Percentiles rank a stretch among this genome's conserved stretches.
These are phyloP conservation scores for Sarcophaga subvicina DNA, from an alignment of 2,888 invertebrate species.

Conservation along the genomic window DNA sequence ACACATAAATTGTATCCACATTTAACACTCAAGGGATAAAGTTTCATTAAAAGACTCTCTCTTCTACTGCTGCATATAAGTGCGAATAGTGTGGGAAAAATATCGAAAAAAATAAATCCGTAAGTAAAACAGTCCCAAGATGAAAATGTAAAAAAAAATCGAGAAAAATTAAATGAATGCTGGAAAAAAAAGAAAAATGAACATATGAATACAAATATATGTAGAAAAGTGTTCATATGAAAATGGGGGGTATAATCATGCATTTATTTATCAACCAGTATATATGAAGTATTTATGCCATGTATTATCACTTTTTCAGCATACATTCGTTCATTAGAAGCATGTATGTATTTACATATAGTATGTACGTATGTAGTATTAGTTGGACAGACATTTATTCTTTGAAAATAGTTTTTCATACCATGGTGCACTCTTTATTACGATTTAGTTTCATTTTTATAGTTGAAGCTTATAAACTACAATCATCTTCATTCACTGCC, in stretches of 20 bases:
- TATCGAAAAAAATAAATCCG: neutral
- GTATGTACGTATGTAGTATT: too few relatives aligned
- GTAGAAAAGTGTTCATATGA: too few relatives aligned
- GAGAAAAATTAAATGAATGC: constrained; percentile 17
- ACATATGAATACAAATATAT: too few relatives aligned
- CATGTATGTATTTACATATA: too few relatives aligned
- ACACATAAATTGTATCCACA: constrained; percentile 52
- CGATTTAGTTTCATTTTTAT: constrained; percentile 61
- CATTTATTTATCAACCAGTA: constrained; percentile 4
- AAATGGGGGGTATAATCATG: constrained; percentile 1
- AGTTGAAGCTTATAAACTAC: constrained; percentile 51
- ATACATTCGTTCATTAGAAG: too few relatives aligned
- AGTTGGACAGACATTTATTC: too few relatives aligned
- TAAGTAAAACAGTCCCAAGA: constrained; percentile 2
- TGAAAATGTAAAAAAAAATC: constrained; percentile 34
- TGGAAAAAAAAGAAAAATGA: neutral
- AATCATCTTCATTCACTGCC: constrained; percentile 39
- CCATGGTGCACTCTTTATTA: constrained; percentile 57
- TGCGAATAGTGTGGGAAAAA: neutral
- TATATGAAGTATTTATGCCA: too few relatives aligned
- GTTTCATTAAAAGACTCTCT: constrained; percentile 60
- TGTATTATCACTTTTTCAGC: too few relatives aligned
- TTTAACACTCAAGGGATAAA: constrained; percentile 63
- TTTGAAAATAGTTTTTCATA: neutral
- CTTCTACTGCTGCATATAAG: neutral